phyloP scores from a whole-genome alignment of 92 coral and sea anemone species.

The Virgularia gustaviana region DNA sequence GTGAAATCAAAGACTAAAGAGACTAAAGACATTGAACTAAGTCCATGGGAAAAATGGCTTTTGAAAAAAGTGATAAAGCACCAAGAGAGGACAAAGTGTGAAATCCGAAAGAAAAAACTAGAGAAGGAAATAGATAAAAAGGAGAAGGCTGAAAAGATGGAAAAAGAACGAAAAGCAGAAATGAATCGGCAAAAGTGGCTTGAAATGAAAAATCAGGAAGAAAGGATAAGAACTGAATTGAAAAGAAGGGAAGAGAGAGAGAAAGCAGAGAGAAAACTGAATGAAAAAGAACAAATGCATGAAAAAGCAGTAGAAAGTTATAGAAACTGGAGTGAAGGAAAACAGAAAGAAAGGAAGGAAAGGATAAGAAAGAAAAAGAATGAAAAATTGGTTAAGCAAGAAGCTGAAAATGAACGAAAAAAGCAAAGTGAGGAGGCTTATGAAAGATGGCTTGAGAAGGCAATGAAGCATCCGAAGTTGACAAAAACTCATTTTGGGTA shows the following conservation, averaged over 20 bases:
- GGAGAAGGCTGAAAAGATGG: constrained; percentile 46
- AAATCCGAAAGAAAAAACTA: constrained; percentile 49
- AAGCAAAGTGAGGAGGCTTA: constrained; percentile 77
- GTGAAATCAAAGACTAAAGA: constrained; percentile 10
- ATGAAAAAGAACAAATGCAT: constrained; percentile 55
- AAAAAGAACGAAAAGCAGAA: constrained; percentile 43
- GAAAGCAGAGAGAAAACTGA: constrained; percentile 35
- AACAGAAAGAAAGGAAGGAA: constrained; percentile 50
- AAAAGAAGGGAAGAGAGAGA: constrained; percentile 44
- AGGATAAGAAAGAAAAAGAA: constrained; percentile 49
- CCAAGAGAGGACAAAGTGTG: constrained; percentile 42
- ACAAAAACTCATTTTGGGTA: constrained; percentile 67
- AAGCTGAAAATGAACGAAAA: constrained; percentile 60
- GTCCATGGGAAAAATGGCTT: constrained; percentile 95
- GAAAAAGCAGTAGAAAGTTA: constrained; percentile 66
- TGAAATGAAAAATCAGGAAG: constrained; percentile 19
- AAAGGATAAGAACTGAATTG: constrained; percentile 44
- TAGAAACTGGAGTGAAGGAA: constrained; percentile 67
- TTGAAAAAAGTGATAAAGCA: constrained; percentile 69
- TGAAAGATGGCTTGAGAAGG: constrained; percentile 67
- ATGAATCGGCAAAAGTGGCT: constrained; percentile 60
- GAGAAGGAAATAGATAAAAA: constrained; percentile 39
- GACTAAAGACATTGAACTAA: constrained; percentile 29
- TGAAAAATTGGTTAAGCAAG: constrained; percentile 57
- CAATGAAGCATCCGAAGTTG: constrained; percentile 54